Conservation (phyloP, 2,888 invertebrate species). For the Cataglyphis altisquamis region DNA sequence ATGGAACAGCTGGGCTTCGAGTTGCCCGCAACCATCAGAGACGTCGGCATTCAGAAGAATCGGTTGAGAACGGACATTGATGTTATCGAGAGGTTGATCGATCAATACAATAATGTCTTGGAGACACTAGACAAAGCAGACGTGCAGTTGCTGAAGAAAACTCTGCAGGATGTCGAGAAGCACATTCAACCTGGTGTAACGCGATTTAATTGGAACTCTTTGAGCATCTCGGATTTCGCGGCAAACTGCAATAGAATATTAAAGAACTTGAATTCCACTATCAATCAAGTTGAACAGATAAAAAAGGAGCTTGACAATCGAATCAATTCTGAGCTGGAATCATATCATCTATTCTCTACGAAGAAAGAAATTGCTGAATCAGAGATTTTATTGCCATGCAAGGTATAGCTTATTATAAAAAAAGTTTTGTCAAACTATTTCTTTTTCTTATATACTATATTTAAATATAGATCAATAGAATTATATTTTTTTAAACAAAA, state of each 20-base stretch:
- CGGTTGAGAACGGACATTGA: conserved; percentile 90
- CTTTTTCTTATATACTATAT: not conserved
- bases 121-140: conserved; percentile 91
- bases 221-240: conserved; percentile 93
- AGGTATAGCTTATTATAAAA: conserved; percentile 64
- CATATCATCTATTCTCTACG: conserved; percentile 78
- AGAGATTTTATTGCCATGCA: conserved; percentile 74
- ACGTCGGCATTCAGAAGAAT: conserved; percentile 89
- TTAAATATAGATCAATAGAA: not conserved
- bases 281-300: conserved; percentile 90
- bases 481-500: not conserved
- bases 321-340: conserved; percentile 78
- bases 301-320: conserved; percentile 78
- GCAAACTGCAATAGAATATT: conserved; percentile 87
- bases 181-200: conserved; percentile 93
- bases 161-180: conserved; percentile 91
- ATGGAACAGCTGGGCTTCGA: conserved; percentile 91
- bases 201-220: conserved; percentile 94
- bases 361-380: conserved; percentile 20
- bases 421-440: not conserved
- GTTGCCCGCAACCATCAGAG: conserved; percentile 87
- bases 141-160: conserved; percentile 90
- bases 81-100: conserved; percentile 88
- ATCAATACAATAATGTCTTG: conserved; percentile 89
- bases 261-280: conserved; percentile 89